A percentile compares a stretch with the other conserved stretches of the same genome.
Evolutionary conservation across 2,797 vertebrate species (phyloP).

Genomic region (Buphagus erythrorhynchus): DNA sequence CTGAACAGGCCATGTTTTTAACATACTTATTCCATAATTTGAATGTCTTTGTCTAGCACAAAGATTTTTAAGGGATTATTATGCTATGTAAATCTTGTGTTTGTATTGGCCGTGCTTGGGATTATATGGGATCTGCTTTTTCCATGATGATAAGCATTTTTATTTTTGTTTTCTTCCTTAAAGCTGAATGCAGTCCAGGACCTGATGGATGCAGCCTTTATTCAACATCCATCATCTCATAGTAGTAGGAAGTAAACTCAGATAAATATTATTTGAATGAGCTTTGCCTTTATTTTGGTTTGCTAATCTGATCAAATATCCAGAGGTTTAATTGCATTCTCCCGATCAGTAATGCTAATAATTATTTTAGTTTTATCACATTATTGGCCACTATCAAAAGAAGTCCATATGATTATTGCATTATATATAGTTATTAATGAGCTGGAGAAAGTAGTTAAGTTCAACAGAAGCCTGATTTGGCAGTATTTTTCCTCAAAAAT

Average conservation of each 20-base stretch:
- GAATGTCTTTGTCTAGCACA: neutral
- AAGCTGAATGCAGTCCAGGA: neutral
- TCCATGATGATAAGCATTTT: neutral
- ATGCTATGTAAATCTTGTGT: neutral
- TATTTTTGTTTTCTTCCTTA: neutral
- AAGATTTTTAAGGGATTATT: neutral
- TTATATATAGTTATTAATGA: neutral
- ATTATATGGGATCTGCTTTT: neutral
- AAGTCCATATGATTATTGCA: neutral
- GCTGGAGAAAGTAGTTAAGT: neutral
- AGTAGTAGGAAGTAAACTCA: neutral
- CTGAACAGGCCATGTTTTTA: rapidly evolving
- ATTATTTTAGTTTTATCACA: neutral
- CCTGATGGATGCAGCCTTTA: neutral
- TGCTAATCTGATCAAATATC: neutral
- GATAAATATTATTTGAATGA: neutral
- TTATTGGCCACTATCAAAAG: neutral
- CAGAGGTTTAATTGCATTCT: neutral
- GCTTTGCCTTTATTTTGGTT: neutral
- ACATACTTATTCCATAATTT: rapidly evolving
- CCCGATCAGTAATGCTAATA: neutral
- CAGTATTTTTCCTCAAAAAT: neutral
- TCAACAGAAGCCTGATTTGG: neutral
- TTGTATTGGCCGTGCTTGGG: neutral
- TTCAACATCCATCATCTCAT: neutral